Evolutionary conservation across 2,797 vertebrate genomes (phyloP).

Genomic region (Diplodus puntazzo): DNA sequence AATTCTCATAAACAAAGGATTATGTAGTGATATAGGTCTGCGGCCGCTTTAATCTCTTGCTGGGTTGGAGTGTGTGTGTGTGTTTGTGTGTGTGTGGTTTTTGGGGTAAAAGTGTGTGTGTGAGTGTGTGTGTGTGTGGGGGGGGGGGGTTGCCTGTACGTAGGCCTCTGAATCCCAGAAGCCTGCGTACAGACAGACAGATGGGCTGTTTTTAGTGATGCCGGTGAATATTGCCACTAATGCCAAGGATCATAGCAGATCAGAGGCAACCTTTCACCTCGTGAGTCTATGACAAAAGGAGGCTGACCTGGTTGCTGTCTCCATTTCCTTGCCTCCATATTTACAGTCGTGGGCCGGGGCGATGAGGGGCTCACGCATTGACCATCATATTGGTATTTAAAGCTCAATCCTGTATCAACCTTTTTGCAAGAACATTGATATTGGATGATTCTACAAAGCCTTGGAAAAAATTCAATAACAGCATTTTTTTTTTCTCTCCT

Average conservation of each 20-base stretch:
- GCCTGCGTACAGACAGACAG: slow-evolving; percentile 71
- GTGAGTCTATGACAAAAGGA: slow-evolving; percentile 47
- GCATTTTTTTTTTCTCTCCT: not conserved
- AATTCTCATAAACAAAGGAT: slow-evolving; percentile 70
- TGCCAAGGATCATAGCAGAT: slow-evolving; percentile 75
- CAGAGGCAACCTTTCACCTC: slow-evolving; percentile 69
- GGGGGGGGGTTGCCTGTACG: not conserved
- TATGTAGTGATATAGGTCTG: slow-evolving; percentile 63
- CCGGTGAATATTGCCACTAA: slow-evolving; percentile 68
- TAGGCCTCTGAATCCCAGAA: slow-evolving; percentile 43
- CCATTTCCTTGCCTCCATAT: slow-evolving; percentile 5
- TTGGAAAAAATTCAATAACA: not conserved
- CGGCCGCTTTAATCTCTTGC: slow-evolving; percentile 53
- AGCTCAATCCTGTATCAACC: not conserved
- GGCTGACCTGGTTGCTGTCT: slow-evolving; percentile 60
- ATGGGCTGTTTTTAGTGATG: slow-evolving; percentile 70
- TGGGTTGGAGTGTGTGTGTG: slow-evolving; percentile 25
- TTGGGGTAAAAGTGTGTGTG: not conserved
- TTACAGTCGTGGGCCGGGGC: not conserved
- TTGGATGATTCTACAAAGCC: slow-evolving; percentile 5
- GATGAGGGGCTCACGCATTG: not conserved
- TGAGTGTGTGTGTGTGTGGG: slow-evolving; percentile 19
- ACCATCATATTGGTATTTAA: not conserved
- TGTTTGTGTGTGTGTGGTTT: slow-evolving; percentile 3
- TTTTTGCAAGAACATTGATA: not conserved